A percentile compares a stretch with the other conserved stretches of the same genome.
Evolutionary conservation across 2,888 invertebrate species (phyloP).

Genomic region (Arrhopalites spinosus): DNA sequence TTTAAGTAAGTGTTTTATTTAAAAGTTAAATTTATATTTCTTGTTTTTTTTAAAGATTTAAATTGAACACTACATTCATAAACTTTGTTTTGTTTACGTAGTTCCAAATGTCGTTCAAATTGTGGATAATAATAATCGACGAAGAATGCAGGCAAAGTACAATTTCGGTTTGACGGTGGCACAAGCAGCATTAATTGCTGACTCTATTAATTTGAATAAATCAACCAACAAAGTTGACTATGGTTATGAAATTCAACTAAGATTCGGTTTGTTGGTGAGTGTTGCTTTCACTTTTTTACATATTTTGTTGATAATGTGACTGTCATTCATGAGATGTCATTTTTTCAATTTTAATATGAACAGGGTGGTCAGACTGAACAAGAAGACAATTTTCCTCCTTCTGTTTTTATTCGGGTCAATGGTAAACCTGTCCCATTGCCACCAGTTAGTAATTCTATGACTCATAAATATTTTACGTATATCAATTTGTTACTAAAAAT

Average conservation of each 20-base stretch:
- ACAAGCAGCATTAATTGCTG: conserved; percentile 3
- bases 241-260: conserved; percentile 69
- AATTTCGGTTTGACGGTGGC: conserved; percentile 15
- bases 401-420: conserved; percentile 88
- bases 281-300: too few species aligned
- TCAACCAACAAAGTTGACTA: conserved; percentile 37
- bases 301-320: too few species aligned
- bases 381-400: conserved; percentile 93
- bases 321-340: too few species aligned
- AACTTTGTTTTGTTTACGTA: not conserved
- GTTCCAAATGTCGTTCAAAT: not conserved
- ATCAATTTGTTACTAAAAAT: not conserved
- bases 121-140: conserved; percentile 4
- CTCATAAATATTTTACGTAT: conserved; percentile 68
- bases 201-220: not conserved
- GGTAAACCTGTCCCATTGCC: conserved; percentile 87
- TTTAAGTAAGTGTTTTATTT: conserved; percentile 62
- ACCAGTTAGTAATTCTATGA: conserved; percentile 58
- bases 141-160: not conserved
- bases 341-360: too few species aligned
- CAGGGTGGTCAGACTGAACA: conserved; percentile 85
- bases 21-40: not conserved
- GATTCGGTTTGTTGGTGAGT: conserved; percentile 94
- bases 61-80: not conserved
- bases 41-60: not conserved